phyloP scores from a whole-genome alignment of 1,140 invertebrate genomes.

The Holotrichia oblita region DNA sequence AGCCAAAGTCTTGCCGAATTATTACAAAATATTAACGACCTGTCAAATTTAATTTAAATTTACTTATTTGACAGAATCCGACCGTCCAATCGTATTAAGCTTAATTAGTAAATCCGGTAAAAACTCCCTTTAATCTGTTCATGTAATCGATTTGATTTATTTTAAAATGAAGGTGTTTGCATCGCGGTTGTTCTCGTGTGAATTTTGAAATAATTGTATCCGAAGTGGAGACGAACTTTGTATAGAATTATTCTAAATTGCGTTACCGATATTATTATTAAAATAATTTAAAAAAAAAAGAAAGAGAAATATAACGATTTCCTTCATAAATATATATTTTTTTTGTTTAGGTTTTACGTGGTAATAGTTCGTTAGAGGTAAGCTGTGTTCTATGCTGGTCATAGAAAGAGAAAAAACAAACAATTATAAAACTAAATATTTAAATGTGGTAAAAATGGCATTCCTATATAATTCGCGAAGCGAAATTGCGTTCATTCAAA shows the following conservation, averaged over 20 bases:
- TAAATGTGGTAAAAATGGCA: conserved; percentile 46
- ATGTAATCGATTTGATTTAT: too few species aligned
- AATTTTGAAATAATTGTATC: background rate
- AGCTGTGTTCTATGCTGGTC: conserved; percentile 51
- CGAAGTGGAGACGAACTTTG: background rate
- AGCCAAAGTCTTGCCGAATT: background rate
- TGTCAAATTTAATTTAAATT: too few species aligned
- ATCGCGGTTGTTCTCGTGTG: too few species aligned
- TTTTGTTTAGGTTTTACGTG: conserved; percentile 14
- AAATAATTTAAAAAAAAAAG: too few species aligned
- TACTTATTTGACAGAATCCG: too few species aligned
- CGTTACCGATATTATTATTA: conserved; percentile 8
- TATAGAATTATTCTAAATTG: conserved; percentile 27
- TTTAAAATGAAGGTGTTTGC: background rate
- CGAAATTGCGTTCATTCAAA: conserved; percentile 19
- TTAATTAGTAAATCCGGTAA: too few species aligned
- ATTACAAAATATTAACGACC: too few species aligned
- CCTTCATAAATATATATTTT: background rate
- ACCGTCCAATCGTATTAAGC: too few species aligned
- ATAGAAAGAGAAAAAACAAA: conserved; percentile 45
- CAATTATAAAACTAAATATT: conserved; percentile 16
- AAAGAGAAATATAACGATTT: background rate
- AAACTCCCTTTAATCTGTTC: too few species aligned
- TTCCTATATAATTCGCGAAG: conserved; percentile 43
- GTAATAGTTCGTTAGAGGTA: conserved; percentile 1